Base-by-base conservation (phyloP, 1,140 invertebrate species). In the Drosophila lowei region DNA sequence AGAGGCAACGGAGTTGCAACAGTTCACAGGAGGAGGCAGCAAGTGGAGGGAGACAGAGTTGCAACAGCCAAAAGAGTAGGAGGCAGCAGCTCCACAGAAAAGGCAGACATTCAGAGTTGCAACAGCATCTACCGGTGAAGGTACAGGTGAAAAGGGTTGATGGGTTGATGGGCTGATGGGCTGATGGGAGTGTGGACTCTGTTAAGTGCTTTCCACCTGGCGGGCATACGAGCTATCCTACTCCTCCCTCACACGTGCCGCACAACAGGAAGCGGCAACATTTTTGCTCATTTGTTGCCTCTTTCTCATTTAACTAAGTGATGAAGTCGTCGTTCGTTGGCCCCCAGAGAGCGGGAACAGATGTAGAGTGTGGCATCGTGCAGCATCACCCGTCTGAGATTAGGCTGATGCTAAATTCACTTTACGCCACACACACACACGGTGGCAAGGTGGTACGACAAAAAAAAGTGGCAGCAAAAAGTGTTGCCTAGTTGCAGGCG, bases 241-340 rank as follows among this genome's bases (percentile, higher is more conserved):
- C 15, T 41, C 1, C 16, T 21, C 11, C 16, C n/a, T 42, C 57
- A 79, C 77, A 74, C 67, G 67, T 71, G 74, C 47, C 65, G 13
- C 54, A 66, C 58, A 74, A 58, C 68, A 77, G 58, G 60, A 77
- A 61, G 75, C 52, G 54, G 38, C 43, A 63, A 56, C 73, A 77
- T 50, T 77, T 74, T 81, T 83, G 79, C 79, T 83, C 79, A 83
- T 84, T 83, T 83, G 79, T 72, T 75, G 60, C 70, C 72, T 43
- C 61, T 74, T 80, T 63, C 77, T 85, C 81, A 85, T 85, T 85
- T 85, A 72, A 85, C 83, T 85, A 85, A 85, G 81, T 85, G 77
- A 57, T 77, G 61, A 66, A 81, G 81, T 81, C 81, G 81, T 81
- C 81, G 83, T 85, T 81, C 53, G 62, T 62, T 64, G 59, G 59